Percentiles rank a stretch among this genome's conserved stretches.
These are phyloP conservation scores for Candidula unifasciata DNA, from an alignment of 2,888 invertebrate genomes.

Conservation along the genomic window DNA sequence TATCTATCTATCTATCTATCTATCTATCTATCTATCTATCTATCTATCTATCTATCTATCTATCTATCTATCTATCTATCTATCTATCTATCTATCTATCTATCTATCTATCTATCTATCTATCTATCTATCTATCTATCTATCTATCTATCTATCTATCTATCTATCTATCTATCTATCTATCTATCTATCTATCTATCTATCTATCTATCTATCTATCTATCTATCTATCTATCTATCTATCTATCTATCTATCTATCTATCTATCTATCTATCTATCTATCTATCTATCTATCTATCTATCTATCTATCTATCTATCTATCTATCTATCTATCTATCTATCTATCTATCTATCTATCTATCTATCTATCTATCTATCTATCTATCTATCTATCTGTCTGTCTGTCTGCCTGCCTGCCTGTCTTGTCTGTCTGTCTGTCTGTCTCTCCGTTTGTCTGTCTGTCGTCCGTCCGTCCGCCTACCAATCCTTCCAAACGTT, in stretches of 20 bases:
- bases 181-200: neutral
- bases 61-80: too few relatives aligned
- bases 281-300: conserved; percentile 25
- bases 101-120: neutral
- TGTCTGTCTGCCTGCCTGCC: neutral
- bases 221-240: conserved; percentile 21
- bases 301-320: conserved; percentile 11
- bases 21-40: too few relatives aligned
- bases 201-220: conserved; percentile 21
- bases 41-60: too few relatives aligned
- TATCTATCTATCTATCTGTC: neutral
- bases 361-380: conserved; percentile 10
- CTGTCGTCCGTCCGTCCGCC: neutral
- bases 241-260: conserved; percentile 18
- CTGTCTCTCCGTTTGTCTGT: neutral
- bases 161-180: neutral
- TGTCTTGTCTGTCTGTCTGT: neutral
- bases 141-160: conserved; percentile 17
- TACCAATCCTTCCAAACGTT: neutral
- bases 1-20: too few relatives aligned
- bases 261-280: conserved; percentile 23
- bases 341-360: neutral
- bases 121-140: neutral
- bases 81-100: neutral
- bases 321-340: neutral